Conservation (phyloP, 2,113 vertebrate species). For the Psephotus haematonotus region DNA sequence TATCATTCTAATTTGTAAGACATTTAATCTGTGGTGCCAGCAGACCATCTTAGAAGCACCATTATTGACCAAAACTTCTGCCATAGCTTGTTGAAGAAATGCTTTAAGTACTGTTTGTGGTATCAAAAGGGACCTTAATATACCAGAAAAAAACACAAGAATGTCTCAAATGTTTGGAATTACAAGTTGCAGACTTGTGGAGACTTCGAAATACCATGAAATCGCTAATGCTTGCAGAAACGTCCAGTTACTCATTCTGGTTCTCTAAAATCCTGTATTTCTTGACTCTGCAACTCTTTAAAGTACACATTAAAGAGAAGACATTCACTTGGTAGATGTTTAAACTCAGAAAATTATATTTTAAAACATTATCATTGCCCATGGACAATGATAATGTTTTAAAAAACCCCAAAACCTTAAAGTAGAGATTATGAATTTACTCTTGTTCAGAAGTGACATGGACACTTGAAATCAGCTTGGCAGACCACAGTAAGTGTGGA, state of each 20-base stretch:
- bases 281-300: background rate
- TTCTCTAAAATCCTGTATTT: background rate
- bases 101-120: background rate
- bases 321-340: background rate
- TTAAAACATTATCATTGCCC: background rate
- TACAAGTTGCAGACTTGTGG: background rate
- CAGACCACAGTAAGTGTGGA: background rate
- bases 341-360: background rate
- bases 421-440: background rate
- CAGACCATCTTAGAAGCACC: background rate
- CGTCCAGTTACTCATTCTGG: background rate
- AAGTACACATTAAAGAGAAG: background rate
- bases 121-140: background rate
- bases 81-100: background rate
- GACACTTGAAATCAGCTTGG: background rate
- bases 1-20: background rate
- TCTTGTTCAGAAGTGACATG: background rate
- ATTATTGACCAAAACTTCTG: background rate
- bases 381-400: too few relatives aligned
- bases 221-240: background rate
- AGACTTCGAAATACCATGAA: background rate
- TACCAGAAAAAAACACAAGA: background rate
- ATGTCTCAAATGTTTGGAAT: background rate
- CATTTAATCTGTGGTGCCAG: background rate
- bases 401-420: background rate